These are phyloP conservation scores for Meles meles DNA, from an alignment of 2,113 vertebrate genomes.

Conservation along the genomic window DNA sequence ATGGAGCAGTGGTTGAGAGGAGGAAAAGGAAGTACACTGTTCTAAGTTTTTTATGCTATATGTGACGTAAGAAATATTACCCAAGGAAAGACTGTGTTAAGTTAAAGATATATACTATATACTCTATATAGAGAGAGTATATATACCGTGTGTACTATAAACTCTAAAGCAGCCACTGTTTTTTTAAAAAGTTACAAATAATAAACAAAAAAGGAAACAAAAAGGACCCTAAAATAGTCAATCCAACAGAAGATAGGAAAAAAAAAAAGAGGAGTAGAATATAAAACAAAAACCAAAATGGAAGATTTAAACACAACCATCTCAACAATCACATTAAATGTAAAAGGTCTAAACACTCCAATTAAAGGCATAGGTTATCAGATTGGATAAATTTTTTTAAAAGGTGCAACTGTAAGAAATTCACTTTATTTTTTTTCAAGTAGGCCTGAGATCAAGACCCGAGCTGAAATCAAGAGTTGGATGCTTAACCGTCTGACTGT, in stretches of 20 bases:
- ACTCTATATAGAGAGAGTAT: background rate
- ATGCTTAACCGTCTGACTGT: background rate
- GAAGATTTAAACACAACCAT: background rate
- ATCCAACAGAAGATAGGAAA: background rate
- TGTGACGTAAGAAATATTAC: background rate
- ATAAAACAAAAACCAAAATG: background rate
- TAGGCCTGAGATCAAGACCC: background rate
- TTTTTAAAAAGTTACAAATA: background rate
- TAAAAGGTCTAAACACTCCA: background rate
- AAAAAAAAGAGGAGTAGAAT: background rate
- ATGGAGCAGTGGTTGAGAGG: background rate
- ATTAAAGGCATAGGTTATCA: conserved; percentile 11
- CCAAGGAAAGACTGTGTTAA: background rate
- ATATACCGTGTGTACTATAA: background rate
- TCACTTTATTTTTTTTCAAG: background rate
- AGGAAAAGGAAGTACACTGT: background rate
- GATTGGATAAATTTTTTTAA: background rate
- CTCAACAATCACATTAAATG: conserved; percentile 25
- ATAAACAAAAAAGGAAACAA: conserved; percentile 24
- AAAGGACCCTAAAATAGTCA: background rate
- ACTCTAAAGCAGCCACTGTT: background rate
- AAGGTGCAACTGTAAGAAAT: background rate
- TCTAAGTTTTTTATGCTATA: background rate
- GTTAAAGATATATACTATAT: background rate
- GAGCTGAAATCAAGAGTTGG: background rate